phyloP scores from a whole-genome alignment of 2,888 invertebrate species.

The Chloroclysta siterata region DNA sequence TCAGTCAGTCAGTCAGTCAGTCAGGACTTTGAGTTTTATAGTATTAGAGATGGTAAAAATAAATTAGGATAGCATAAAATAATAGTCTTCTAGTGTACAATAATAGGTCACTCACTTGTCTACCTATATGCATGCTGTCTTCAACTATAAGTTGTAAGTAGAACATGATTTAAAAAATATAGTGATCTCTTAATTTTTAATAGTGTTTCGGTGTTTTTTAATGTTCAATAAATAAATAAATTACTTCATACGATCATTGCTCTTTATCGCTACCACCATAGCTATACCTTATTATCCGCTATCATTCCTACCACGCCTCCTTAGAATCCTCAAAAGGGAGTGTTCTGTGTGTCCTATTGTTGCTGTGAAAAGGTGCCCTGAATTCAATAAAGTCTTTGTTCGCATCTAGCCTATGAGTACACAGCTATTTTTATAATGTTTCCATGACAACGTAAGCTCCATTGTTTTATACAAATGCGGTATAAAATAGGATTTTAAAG shows the following conservation, averaged over 20 bases:
- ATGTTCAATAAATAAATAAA: too few relatives aligned
- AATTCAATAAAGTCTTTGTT: constrained; percentile 17
- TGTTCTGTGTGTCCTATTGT: constrained; percentile 19
- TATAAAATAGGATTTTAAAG: neutral
- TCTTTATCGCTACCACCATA: neutral
- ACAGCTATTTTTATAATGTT: constrained; percentile 5
- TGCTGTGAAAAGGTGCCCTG: constrained; percentile 16
- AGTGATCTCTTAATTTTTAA: too few relatives aligned
- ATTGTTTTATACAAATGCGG: neutral
- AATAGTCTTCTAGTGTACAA: too few relatives aligned
- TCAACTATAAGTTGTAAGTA: too few relatives aligned
- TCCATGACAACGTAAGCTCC: constrained; percentile 7
- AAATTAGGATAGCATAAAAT: too few relatives aligned
- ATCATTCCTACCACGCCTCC: constrained; percentile 2
- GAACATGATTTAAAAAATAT: too few relatives aligned
- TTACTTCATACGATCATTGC: neutral
- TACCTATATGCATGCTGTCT: too few relatives aligned
- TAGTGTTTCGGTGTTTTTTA: too few relatives aligned
- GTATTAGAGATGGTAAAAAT: too few relatives aligned
- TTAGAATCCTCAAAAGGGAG: constrained; percentile 7
- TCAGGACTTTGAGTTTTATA: too few relatives aligned
- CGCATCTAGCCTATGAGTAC: neutral
- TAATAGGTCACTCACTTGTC: too few relatives aligned
- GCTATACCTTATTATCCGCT: neutral
- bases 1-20: too few relatives aligned